Evolutionary conservation across 2,113 vertebrate genomes (phyloP), one percentile per base, ranked within the genome.

Genomic region (Grammomys dolichurus): DNA sequence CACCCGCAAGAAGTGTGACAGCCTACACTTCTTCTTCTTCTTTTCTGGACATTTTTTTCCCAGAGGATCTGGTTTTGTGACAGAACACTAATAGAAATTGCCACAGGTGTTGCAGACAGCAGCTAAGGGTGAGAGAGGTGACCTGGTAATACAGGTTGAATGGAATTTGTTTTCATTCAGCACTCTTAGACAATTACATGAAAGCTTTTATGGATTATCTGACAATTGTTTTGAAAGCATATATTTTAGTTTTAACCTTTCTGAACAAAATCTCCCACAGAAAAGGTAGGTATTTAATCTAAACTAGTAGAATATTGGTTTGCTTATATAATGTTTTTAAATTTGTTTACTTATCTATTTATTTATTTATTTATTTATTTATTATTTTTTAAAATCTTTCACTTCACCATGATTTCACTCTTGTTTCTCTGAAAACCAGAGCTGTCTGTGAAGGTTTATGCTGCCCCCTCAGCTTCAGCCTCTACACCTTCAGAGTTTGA

Each of bases 21-120:
- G 63, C 88, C 60, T 76, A 22, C 46, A 40, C 77, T 94, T 76
- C 94, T 94, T 80, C 11, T 40, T 89, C 77, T 95, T 89, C 72
- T n/a, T 89, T 93, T 89, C 92, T 84, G 67, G 80, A 92, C 77
- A 82, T 94, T 87, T 96, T 95, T 86, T 95, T 73, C 2, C 3
- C 63, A 94, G 77, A 87, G 67, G 94, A 94, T 97, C 96, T 97
- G 96, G 89, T 93, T 97, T 96, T 97, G 69, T 89, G 95, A 82
- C 92, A 94, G 72, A 86, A 95, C 72, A 19, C 80, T 48, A 19
- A 24, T 87, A 63, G 90, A 93, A 95, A 90, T 81, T 91, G n/a
- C 89, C 94, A 94, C 95, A 97, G 96, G 96, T 97, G 94, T 87
- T 94, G 70, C 9, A 73, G 72, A 31, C 69, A 96, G 87, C 86